phyloP scores from a whole-genome alignment of 2,888 invertebrate species.

The Stomorhina lunata region DNA sequence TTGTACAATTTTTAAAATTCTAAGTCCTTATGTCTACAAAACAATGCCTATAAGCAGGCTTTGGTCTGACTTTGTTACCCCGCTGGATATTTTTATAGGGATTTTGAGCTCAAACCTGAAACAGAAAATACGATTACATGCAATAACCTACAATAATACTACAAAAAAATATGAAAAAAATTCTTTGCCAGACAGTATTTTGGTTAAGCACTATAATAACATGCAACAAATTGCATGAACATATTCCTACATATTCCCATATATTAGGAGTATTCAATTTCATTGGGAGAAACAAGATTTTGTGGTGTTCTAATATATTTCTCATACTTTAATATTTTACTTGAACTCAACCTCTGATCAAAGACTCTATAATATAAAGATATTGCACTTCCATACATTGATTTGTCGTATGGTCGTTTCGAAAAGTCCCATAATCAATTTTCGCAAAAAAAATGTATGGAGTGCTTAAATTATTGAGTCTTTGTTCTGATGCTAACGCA shows the following conservation, averaged over 20 bases:
- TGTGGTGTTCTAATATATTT: no score
- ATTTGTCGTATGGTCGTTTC: no score
- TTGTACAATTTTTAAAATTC: no score
- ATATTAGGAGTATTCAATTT: constrained; percentile 7
- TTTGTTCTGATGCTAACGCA: not conserved
- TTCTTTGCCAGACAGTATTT: constrained; percentile 10
- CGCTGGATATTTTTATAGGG: not conserved
- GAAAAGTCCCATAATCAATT: no score
- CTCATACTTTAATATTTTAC: no score
- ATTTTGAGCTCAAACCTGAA: not conserved
- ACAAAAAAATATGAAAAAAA: constrained; percentile 15
- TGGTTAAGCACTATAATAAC: not conserved
- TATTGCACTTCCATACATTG: no score
- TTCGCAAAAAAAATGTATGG: no score
- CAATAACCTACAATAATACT: constrained; percentile 1
- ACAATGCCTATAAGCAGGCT: no score
- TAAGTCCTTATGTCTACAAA: no score
- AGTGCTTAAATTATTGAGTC: not conserved
- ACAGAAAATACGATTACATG: not conserved
- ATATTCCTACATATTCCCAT: not conserved
- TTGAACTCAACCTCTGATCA: no score
- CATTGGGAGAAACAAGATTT: no score
- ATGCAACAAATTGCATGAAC: not conserved
- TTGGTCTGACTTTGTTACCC: not conserved
- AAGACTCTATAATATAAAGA: no score